These are phyloP conservation scores for Chiloscyllium punctatum DNA, from an alignment of 2,797 vertebrate species.

Conservation along the genomic window DNA sequence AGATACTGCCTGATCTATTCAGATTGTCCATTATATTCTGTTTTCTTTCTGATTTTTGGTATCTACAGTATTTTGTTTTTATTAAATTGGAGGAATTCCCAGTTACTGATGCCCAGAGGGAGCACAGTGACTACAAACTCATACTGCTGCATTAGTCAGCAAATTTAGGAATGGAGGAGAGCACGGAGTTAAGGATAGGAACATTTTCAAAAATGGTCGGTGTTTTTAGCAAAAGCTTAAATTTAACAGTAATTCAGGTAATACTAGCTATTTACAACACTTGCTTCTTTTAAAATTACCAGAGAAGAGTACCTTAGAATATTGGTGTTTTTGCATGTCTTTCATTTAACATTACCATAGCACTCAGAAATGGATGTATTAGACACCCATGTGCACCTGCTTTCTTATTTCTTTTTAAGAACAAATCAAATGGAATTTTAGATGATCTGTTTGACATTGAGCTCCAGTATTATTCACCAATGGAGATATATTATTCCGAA, in stretches of 20 bases:
- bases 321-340: background rate
- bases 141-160: background rate
- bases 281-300: background rate
- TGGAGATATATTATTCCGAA: background rate
- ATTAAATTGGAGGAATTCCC: no score
- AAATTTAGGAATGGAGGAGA: background rate
- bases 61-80: no score
- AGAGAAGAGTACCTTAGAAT: background rate
- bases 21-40: no score
- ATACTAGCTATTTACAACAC: background rate
- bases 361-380: background rate
- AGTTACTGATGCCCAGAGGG: background rate
- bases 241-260: background rate
- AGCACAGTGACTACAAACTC: background rate
- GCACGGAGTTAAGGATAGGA: background rate
- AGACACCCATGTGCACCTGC: background rate
- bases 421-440: background rate
- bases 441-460: background rate
- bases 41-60: no score
- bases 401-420: background rate
- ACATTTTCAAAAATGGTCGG: background rate
- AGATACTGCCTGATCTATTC: no score
- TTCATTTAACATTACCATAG: background rate
- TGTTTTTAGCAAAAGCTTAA: background rate
- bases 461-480: background rate